These are phyloP conservation scores for Crenichthys baileyi DNA, from an alignment of 2,797 vertebrate genomes.

Conservation along the genomic window DNA sequence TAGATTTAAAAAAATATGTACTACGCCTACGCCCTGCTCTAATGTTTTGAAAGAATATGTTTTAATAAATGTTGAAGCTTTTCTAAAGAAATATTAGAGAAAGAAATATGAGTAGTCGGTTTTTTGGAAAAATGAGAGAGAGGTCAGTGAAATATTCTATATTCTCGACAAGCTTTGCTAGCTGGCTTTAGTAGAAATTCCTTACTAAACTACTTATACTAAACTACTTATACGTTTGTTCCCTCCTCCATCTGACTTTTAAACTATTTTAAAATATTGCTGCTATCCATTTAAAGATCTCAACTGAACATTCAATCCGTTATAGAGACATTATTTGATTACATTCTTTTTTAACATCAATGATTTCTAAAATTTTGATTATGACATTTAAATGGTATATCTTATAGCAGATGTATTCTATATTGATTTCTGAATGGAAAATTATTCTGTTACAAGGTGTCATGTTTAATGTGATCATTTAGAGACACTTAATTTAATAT, in stretches of 20 bases:
- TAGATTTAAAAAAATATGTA: not conserved
- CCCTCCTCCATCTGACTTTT: too few species aligned
- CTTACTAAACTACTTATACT: too few species aligned
- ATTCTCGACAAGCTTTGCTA: too few species aligned
- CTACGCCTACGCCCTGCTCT: not conserved
- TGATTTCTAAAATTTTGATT: not conserved
- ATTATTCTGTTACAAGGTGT: not conserved
- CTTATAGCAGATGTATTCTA: not conserved
- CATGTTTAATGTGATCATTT: not conserved
- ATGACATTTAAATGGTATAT: not conserved
- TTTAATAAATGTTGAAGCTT: not conserved
- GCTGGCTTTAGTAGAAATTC: not conserved
- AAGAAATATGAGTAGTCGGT: not conserved
- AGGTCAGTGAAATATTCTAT: not conserved
- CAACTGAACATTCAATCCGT: not conserved
- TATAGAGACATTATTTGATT: not conserved
- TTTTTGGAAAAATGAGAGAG: not conserved
- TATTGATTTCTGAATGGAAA: not conserved
- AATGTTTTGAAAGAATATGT: not conserved
- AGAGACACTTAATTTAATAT: constrained; percentile 70
- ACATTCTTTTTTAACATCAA: not conserved
- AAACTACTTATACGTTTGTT: too few species aligned
- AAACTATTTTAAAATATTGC: not conserved
- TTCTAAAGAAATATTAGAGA: not conserved
- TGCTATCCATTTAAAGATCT: not conserved